Conservation (phyloP, 2,888 invertebrate species). For the Tetragonisca angustula region DNA sequence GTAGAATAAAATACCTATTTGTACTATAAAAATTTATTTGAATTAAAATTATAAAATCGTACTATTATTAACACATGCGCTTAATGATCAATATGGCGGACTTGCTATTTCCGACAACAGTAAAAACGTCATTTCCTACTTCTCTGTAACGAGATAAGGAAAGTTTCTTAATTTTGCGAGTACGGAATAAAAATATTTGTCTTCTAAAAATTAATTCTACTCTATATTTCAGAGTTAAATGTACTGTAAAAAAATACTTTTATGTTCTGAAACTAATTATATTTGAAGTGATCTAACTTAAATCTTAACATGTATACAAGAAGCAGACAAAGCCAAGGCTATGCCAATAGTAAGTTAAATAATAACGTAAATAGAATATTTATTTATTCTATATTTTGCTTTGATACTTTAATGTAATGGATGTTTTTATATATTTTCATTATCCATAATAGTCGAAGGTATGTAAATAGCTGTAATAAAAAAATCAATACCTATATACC, state of each 20-base stretch:
- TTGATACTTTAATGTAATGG: background rate
- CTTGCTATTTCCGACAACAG: slow-evolving; percentile 42
- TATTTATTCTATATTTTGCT: background rate
- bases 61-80: slow-evolving; percentile 31
- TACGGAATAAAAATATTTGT: background rate
- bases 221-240: background rate
- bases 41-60: background rate
- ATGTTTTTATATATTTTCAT: background rate
- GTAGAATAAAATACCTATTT: background rate
- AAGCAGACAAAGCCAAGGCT: slow-evolving; percentile 65
- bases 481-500: slow-evolving; percentile 62
- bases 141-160: slow-evolving; percentile 36
- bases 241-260: slow-evolving; percentile 2
- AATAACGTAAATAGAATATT: no score
- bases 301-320: slow-evolving; percentile 65
- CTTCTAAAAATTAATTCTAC: background rate
- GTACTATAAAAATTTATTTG: background rate
- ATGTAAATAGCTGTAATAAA: slow-evolving; percentile 8
- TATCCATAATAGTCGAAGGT: background rate
- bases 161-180: slow-evolving; percentile 1
- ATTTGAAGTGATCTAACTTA: background rate
- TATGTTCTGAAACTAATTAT: slow-evolving; percentile 6
- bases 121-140: slow-evolving; percentile 66
- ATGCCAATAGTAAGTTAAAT: slow-evolving; percentile 60
- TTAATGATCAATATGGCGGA: slow-evolving; percentile 48